These are phyloP conservation scores for Sceloporus tristichus DNA, from an alignment of 2,113 vertebrate species.

Conservation along the genomic window DNA sequence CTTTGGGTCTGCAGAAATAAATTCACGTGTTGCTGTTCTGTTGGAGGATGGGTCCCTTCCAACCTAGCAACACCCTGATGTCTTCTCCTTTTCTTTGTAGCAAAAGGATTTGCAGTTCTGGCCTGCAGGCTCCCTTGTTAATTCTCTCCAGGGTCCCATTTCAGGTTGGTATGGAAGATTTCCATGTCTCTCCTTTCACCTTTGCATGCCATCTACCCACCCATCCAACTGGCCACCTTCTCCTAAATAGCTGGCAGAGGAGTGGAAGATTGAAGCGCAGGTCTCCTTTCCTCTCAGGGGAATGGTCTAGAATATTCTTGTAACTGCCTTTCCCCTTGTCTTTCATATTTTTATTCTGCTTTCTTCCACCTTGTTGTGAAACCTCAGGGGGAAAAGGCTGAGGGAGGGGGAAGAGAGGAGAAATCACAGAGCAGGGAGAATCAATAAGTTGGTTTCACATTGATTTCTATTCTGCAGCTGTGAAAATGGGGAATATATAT, in stretches of 20 bases:
- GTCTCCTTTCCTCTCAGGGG: slow-evolving; percentile 58
- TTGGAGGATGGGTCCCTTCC: neutral
- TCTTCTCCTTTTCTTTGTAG: slow-evolving; percentile 53
- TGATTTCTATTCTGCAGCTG: slow-evolving; percentile 75
- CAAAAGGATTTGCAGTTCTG: slow-evolving; percentile 70
- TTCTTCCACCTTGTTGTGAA: slow-evolving; percentile 65
- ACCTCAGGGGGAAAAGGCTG: slow-evolving; percentile 41
- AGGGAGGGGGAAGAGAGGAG: neutral
- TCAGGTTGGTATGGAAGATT: slow-evolving; percentile 65
- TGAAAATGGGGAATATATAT: slow-evolving; percentile 51
- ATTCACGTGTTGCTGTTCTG: neutral
- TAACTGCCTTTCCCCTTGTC: slow-evolving; percentile 53
- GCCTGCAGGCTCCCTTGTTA: slow-evolving; percentile 65
- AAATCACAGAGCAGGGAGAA: slow-evolving; percentile 66
- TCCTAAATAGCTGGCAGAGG: neutral
- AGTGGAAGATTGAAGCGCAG: slow-evolving; percentile 22
- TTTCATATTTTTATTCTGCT: slow-evolving; percentile 66
- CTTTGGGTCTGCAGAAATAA: neutral
- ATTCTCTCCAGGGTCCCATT: slow-evolving; percentile 66
- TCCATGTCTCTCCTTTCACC: neutral
- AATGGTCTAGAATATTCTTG: slow-evolving; percentile 53
- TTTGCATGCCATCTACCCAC: neutral
- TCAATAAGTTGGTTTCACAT: slow-evolving; percentile 75
- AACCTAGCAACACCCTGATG: too few relatives aligned
- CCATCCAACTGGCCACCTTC: neutral